Percentiles rank a stretch among this genome's conserved stretches.
These are phyloP conservation scores for Stomatorhinus walkeri DNA, from an alignment of 2,797 vertebrate species.

Conservation along the genomic window DNA sequence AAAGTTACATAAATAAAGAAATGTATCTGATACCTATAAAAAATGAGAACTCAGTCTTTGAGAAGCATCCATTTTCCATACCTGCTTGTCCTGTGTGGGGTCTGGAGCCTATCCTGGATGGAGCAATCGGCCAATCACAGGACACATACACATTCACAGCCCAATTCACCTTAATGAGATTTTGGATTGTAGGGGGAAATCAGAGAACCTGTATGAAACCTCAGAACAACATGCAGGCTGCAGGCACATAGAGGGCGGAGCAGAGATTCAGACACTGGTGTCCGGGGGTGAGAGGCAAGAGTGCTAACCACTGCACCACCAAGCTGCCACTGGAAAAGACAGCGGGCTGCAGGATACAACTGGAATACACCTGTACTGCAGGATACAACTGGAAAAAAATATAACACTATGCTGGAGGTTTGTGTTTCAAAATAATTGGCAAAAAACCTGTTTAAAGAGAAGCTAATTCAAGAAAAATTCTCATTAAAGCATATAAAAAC, in stretches of 20 bases:
- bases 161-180: neutral
- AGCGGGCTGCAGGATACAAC: too few relatives aligned
- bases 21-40: neutral
- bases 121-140: neutral
- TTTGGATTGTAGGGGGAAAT: neutral
- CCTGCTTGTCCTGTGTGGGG: neutral
- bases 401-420: neutral
- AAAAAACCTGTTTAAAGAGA: neutral
- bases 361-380: neutral
- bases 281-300: neutral
- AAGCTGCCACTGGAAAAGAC: neutral
- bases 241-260: neutral
- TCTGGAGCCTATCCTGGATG: neutral
- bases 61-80: neutral
- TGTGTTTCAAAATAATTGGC: neutral
- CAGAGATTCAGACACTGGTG: neutral
- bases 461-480: neutral
- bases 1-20: neutral
- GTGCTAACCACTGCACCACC: neutral
- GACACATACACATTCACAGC: neutral
- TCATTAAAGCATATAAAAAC: neutral
- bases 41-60: neutral
- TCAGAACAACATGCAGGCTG: neutral
- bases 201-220: neutral
- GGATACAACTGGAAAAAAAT: neutral